These are phyloP conservation scores for Pammene aurita DNA, from an alignment of 2,888 invertebrate species.

Conservation along the genomic window DNA sequence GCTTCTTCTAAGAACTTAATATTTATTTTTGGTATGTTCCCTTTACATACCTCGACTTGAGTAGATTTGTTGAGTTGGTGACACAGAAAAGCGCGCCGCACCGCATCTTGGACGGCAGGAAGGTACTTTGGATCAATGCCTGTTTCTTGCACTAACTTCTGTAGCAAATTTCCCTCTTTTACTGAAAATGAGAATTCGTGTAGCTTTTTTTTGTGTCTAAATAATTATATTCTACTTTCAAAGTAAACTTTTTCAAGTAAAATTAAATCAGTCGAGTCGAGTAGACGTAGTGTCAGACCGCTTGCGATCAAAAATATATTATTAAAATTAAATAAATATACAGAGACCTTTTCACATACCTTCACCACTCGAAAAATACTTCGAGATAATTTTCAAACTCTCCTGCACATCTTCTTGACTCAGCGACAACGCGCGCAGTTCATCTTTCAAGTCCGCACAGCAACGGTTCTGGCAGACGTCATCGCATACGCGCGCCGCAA, in stretches of 20 bases:
- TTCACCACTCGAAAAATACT: constrained; percentile 53
- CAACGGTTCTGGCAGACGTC: constrained; percentile 54
- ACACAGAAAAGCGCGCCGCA: constrained; percentile 55
- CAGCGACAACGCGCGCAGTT: constrained; percentile 58
- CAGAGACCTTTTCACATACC: too few species aligned
- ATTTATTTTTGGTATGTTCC: neutral
- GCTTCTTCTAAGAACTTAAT: too few species aligned
- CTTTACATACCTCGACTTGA: constrained; percentile 51
- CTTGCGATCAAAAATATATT: too few species aligned
- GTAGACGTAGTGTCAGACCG: too few species aligned
- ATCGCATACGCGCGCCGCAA: constrained; percentile 59
- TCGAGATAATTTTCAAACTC: constrained; percentile 54
- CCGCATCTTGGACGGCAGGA: constrained; percentile 51
- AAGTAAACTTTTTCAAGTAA: too few species aligned
- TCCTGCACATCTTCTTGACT: constrained; percentile 50
- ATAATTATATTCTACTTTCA: too few species aligned
- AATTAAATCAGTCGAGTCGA: too few species aligned
- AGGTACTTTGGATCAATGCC: constrained; percentile 51
- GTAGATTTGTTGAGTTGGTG: constrained; percentile 49
- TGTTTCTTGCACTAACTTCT: constrained; percentile 53
- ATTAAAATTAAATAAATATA: too few species aligned
- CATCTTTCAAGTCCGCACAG: constrained; percentile 55
- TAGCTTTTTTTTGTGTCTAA: too few species aligned
- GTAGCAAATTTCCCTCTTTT: constrained; percentile 56
- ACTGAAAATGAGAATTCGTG: constrained; percentile 47